Evolutionary conservation across 1,140 invertebrate genomes (phyloP), one percentile per base, ranked within the genome.

Genomic region (Aleiodes sp.): DNA sequence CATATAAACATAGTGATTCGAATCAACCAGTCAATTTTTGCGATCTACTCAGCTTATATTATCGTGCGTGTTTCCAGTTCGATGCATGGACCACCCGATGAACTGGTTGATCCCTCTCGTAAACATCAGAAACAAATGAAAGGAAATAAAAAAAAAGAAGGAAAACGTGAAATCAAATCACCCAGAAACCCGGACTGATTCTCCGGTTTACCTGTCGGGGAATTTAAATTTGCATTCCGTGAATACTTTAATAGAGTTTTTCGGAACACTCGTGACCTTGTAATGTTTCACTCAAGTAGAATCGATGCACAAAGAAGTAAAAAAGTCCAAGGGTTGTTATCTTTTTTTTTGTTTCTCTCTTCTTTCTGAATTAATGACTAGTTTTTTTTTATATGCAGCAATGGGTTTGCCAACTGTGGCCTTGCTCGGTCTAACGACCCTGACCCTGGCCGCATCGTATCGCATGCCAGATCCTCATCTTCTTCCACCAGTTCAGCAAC

Each of bases 391-490:
- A 24, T 65, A 67, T 67, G 26, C 39, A 79, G 74, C 67, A 62
- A 82, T 76, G 76, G 76, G 74, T 70, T 76, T 72, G 75, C 68
- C 74, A 56, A 71, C 78, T 31, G 43, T 75, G 76, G 37, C 74
- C 61, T 65, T 84, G 56, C 60, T 74, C 62, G 71, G 70, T 41
- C 70, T 82, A 28, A 59, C 74, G 21, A 70, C 73, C 52, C 60
- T 77, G 65, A 76, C 77, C 16, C 60, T 73, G 37, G 77, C 79
- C 19, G 74, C 78, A n/a, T 77, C 77, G 2, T 73, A 80, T 70
- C 70, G 73, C 9, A 65, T 79, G 57, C 70, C 71, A 16, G 43
- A 74, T 1, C 31, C 31, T 4, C 63, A 75, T 31, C 26, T 75
- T 28, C 8, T 60, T 26, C 65, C 70, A 31, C 70, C 73, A 12